Evolutionary conservation across 2,888 invertebrate species (phyloP).

Genomic region (Cinara cedri): DNA sequence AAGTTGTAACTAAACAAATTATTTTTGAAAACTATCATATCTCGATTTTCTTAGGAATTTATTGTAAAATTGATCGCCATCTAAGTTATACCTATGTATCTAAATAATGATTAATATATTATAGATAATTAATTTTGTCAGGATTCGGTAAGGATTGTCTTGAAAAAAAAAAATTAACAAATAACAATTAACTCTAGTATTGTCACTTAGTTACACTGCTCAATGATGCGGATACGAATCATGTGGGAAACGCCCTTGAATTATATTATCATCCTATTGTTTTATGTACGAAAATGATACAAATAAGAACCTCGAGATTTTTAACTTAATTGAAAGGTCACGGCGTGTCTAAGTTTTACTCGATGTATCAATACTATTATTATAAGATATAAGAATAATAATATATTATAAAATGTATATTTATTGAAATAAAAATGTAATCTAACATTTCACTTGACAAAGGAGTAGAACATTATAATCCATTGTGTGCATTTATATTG

Average conservation of each 20-base stretch:
- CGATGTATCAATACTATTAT: constrained; percentile 7
- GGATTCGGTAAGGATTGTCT: constrained; percentile 6
- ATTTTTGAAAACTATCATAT: constrained; percentile 28
- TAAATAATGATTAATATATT: not conserved
- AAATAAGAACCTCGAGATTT: constrained; percentile 39
- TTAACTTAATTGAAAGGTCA: constrained; percentile 25
- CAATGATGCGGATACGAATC: constrained; percentile 41
- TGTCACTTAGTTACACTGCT: not conserved
- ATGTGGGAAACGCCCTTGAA: constrained; percentile 45
- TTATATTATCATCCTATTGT: constrained; percentile 36
- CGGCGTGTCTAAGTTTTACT: not conserved
- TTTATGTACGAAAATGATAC: constrained; percentile 12
- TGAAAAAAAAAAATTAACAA: not conserved
- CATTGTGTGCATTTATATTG: too few relatives aligned
- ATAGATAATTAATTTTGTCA: constrained; percentile 27
- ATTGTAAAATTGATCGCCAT: not conserved
- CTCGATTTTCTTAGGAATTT: constrained; percentile 8
- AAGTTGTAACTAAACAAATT: constrained; percentile 31
- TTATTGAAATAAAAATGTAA: not conserved
- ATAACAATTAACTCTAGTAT: too few relatives aligned
- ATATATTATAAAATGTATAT: not conserved
- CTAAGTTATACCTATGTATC: not conserved
- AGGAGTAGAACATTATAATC: too few relatives aligned
- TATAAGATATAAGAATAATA: not conserved
- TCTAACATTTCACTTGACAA: not conserved